Percentiles rank a stretch among this genome's conserved stretches.
Evolutionary conservation across 2,797 vertebrate genomes (phyloP).

Genomic region (Jordanella pulchra): DNA sequence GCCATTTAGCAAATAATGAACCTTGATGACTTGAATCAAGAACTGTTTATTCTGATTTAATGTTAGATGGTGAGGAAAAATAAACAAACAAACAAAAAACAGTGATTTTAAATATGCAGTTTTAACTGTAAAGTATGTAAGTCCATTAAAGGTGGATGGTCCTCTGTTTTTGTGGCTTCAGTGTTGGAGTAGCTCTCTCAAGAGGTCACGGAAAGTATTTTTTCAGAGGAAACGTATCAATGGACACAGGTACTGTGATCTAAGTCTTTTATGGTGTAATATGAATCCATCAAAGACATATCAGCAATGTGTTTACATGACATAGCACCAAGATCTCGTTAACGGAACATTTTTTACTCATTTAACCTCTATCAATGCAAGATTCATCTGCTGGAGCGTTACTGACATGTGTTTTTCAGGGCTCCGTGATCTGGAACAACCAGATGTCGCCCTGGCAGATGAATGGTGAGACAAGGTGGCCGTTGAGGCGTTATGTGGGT

Average conservation of each 20-base stretch:
- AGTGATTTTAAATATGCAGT: not conserved
- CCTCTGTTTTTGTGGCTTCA: slow-evolving; percentile 60
- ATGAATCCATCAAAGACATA: not conserved
- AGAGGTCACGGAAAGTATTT: slow-evolving; percentile 97
- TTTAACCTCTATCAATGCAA: slow-evolving; percentile 22
- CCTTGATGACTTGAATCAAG: not conserved
- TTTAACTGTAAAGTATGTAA: not conserved
- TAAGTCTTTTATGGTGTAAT: not conserved
- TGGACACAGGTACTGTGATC: slow-evolving; percentile 87
- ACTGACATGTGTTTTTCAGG: slow-evolving; percentile 83
- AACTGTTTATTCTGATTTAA: not conserved
- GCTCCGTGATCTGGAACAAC: slow-evolving; percentile 96
- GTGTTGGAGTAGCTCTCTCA: slow-evolving; percentile 95
- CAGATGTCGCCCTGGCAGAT: slow-evolving; percentile 95
- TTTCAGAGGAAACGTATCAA: slow-evolving; percentile 94
- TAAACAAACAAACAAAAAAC: not conserved
- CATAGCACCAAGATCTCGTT: not conserved
- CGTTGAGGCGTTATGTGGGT: slow-evolving; percentile 73
- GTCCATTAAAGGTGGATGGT: not conserved
- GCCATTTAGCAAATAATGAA: not conserved
- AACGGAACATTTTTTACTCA: slow-evolving; percentile 1
- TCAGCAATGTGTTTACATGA: not conserved
- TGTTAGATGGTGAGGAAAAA: not conserved
- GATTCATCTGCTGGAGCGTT: slow-evolving; percentile 64
- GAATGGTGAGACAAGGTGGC: slow-evolving; percentile 89